These are phyloP conservation scores for Elephas maximus DNA, from an alignment of 2,113 vertebrate species.

Conservation along the genomic window DNA sequence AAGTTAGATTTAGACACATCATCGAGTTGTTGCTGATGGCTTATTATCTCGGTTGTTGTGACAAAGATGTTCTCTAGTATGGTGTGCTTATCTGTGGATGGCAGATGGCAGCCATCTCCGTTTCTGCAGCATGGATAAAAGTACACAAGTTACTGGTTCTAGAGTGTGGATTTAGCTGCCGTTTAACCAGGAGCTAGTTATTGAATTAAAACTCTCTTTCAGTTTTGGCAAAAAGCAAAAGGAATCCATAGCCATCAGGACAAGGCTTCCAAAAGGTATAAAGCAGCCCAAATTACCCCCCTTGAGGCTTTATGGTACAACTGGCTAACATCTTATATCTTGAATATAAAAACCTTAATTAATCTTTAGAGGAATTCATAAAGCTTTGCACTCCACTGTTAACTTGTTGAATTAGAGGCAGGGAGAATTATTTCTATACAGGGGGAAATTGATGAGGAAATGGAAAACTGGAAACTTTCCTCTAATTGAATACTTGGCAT, in stretches of 20 bases:
- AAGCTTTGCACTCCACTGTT: slow-evolving; percentile 22
- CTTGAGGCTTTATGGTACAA: slow-evolving; percentile 16
- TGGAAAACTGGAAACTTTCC: slow-evolving; percentile 28
- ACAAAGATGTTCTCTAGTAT: slow-evolving; percentile 31
- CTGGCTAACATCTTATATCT: not conserved
- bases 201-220: slow-evolving; percentile 12
- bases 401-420: slow-evolving; percentile 34
- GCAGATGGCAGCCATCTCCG: not conserved
- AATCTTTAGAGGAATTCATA: slow-evolving; percentile 46
- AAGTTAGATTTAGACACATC: not conserved
- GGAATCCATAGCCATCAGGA: not conserved
- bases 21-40: not conserved
- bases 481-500: slow-evolving; percentile 43
- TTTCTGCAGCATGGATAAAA: not conserved
- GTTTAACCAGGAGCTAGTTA: slow-evolving; percentile 6
- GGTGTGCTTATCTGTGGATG: not conserved
- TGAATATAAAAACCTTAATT: slow-evolving; percentile 58
- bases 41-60: slow-evolving; percentile 47
- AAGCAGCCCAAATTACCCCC: not conserved
- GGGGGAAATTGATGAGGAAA: slow-evolving; percentile 16
- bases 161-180: not conserved
- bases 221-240: slow-evolving; percentile 47
- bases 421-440: slow-evolving; percentile 30
- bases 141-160: not conserved
- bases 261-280: slow-evolving; percentile 3